These are phyloP conservation scores for Sylvia atricapilla DNA, from an alignment of 2,113 vertebrate species.

Conservation along the genomic window DNA sequence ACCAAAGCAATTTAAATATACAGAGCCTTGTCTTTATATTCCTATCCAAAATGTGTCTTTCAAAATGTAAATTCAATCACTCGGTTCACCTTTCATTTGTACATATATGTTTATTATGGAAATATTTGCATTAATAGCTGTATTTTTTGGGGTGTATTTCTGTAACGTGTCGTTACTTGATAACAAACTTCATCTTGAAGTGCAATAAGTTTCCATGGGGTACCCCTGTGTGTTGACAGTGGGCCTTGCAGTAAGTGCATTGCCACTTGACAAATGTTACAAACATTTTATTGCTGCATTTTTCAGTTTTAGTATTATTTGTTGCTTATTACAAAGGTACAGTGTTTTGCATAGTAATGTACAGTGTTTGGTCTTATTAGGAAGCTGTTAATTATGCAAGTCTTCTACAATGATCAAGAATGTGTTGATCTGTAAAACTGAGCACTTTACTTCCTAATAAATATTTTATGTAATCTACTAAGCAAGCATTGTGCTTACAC, in stretches of 20 bases:
- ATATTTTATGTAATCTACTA: conserved; percentile 20
- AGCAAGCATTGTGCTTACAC: background rate
- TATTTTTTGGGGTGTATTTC: background rate
- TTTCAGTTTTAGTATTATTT: background rate
- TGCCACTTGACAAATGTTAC: conserved; percentile 52
- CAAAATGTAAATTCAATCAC: background rate
- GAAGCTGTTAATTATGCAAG: conserved; percentile 44
- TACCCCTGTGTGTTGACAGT: conserved; percentile 74
- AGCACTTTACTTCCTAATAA: conserved; percentile 76
- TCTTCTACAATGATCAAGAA: conserved; percentile 27
- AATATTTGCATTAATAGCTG: background rate
- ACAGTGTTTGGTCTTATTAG: background rate
- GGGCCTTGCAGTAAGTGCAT: conserved; percentile 59
- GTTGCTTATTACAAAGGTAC: background rate
- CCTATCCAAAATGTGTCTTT: background rate
- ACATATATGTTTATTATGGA: background rate
- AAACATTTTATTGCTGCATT: conserved; percentile 1
- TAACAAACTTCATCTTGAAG: conserved; percentile 99
- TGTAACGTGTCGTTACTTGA: conserved; percentile 66
- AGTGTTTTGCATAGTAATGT: background rate
- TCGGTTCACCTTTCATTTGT: background rate
- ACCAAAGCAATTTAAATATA: background rate
- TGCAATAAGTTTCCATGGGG: conserved; percentile 86
- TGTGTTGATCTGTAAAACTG: conserved; percentile 61
- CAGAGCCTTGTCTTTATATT: background rate